Evolutionary conservation across 2,113 vertebrate genomes (phyloP).

Genomic region (Paratilapia polleni): DNA sequence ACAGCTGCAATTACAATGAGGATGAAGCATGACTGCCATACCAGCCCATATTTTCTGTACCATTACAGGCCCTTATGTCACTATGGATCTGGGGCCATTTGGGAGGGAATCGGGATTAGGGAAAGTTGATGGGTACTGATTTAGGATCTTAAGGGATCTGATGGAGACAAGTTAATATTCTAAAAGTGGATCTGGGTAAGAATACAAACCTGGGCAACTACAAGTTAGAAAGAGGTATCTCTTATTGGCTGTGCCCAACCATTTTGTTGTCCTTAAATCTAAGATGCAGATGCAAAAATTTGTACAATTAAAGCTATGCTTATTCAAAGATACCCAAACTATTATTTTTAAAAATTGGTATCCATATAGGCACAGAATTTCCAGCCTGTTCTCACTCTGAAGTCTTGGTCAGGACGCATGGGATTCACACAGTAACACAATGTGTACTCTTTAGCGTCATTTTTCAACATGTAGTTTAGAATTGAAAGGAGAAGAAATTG

Average conservation of each 20-base stretch:
- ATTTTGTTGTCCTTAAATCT: background rate
- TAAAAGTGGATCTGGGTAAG: background rate
- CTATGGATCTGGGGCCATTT: background rate
- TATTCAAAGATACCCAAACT: no score
- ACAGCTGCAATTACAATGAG: slow-evolving; percentile 58
- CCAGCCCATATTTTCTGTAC: slow-evolving; percentile 36
- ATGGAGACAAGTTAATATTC: background rate
- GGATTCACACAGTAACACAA: no score
- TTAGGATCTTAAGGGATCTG: background rate
- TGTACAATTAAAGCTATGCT: no score
- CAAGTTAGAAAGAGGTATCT: background rate
- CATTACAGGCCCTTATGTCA: slow-evolving; percentile 12
- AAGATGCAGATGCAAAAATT: background rate
- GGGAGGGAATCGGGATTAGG: background rate
- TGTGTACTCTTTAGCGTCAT: no score
- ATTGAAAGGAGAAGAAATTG: no score
- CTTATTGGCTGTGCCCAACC: background rate
- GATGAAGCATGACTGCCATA: slow-evolving; percentile 30
- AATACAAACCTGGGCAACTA: accelerated
- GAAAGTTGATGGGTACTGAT: background rate
- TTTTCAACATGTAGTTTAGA: no score
- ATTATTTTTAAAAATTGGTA: no score
- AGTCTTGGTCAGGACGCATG: no score
- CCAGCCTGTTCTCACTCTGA: no score
- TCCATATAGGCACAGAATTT: no score